A percentile compares a stretch with the other conserved stretches of the same genome.
Conservation (phyloP, 2,113 vertebrate species). For the Nothoprocta pentlandii region DNA sequence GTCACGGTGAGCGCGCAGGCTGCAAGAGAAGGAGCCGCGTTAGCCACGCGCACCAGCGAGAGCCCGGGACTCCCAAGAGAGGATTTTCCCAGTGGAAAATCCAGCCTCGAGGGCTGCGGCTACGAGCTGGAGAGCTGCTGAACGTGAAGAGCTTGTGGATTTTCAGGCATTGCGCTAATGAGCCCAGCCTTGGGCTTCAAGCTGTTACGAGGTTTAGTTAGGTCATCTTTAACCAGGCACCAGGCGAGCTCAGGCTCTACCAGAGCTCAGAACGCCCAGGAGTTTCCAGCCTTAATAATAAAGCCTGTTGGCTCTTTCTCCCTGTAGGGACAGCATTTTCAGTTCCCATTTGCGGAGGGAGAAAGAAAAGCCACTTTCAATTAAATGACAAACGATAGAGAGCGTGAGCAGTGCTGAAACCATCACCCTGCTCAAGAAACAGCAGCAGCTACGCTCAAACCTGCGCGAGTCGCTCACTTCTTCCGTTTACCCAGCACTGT, state of each 20-base stretch:
- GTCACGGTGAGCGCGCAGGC: slow-evolving; percentile 93
- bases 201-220: neutral
- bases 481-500: neutral
- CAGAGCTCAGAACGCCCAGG: neutral
- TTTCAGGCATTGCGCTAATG: neutral
- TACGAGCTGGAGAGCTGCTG: too few relatives aligned
- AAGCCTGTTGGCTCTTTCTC: neutral
- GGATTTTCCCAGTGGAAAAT: too few relatives aligned
- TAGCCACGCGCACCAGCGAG: neutral
- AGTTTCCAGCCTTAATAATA: neutral
- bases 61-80: too few relatives aligned
- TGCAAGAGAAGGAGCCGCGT: slow-evolving; percentile 67
- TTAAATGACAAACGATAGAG: neutral
- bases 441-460: neutral
- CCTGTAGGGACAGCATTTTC: neutral
- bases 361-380: neutral
- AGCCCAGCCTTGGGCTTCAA: neutral
- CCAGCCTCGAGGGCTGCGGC: too few relatives aligned
- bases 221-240: rapidly evolving
- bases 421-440: neutral
- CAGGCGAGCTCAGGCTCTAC: neutral
- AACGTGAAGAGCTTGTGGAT: neutral
- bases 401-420: neutral
- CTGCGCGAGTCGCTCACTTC: neutral
- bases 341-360: neutral